Evolutionary conservation across 1,140 invertebrate species (phyloP).

Genomic region (Anastrepha obliqua): DNA sequence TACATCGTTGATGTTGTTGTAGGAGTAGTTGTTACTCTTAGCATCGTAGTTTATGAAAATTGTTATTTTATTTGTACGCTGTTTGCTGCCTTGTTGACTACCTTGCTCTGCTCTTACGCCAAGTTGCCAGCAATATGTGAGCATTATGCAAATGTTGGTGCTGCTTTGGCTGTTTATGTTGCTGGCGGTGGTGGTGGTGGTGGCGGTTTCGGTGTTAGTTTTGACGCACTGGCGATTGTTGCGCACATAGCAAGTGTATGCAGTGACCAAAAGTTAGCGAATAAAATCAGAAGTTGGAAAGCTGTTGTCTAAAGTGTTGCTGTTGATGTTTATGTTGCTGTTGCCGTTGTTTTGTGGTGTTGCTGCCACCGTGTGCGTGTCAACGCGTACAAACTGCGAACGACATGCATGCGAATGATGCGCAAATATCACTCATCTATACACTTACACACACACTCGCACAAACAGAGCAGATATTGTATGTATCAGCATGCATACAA

Average conservation of each 20-base stretch:
- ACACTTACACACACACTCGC: neutral
- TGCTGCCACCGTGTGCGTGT: constrained; percentile 50
- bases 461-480: neutral
- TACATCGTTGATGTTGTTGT: neutral
- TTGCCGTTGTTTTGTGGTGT: constrained; percentile 33
- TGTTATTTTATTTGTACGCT: constrained; percentile 17
- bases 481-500: neutral
- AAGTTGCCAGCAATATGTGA: constrained; percentile 9
- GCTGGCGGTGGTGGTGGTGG: neutral
- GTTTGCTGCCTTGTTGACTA: constrained; percentile 36
- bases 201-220: neutral
- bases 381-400: constrained; percentile 32
- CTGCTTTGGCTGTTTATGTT: constrained; percentile 6
- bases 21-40: neutral
- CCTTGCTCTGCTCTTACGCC: neutral
- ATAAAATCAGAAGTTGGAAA: constrained; percentile 30
- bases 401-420: constrained; percentile 50
- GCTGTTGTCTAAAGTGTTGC: constrained; percentile 28
- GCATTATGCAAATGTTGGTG: constrained; percentile 48
- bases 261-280: constrained; percentile 5
- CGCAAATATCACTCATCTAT: constrained; percentile 40
- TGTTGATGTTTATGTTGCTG: constrained; percentile 33
- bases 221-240: neutral
- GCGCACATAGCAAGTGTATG: neutral
- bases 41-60: constrained; percentile 27